Evolutionary conservation across 1,140 invertebrate genomes (phyloP).

Genomic region (Pogonus chalceus): DNA sequence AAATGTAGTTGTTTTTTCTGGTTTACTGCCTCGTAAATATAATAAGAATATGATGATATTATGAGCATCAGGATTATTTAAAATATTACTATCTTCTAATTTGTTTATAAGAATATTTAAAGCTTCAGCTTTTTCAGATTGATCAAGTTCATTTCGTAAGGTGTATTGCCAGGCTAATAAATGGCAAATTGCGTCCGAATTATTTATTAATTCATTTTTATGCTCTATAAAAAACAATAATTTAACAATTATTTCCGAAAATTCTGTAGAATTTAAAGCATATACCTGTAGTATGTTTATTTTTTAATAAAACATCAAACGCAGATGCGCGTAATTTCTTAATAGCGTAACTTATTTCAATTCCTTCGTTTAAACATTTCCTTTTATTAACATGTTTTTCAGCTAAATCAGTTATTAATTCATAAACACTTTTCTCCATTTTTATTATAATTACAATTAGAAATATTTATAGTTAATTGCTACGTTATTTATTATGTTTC

Average conservation of each 20-base stretch:
- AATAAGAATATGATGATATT: constrained; percentile 23
- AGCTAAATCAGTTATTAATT: constrained; percentile 25
- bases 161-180: constrained; percentile 27
- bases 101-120: constrained; percentile 18
- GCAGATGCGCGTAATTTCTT: constrained; percentile 18
- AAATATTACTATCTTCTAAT: constrained; percentile 16
- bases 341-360: constrained; percentile 1
- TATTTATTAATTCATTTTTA: constrained; percentile 17
- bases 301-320: constrained; percentile 22
- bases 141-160: constrained; percentile 21
- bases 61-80: constrained; percentile 15
- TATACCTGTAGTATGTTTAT: constrained; percentile 12
- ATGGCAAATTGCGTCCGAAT: constrained; percentile 22
- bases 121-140: constrained; percentile 21
- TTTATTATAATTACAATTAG: too few relatives aligned
- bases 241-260: constrained; percentile 5
- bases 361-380: not conserved
- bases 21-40: constrained; percentile 20
- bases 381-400: constrained; percentile 18
- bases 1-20: constrained; percentile 17
- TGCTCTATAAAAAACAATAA: constrained; percentile 17
- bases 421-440: constrained; percentile 20
- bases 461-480: too few relatives aligned
- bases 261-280: constrained; percentile 12
- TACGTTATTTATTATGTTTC: too few relatives aligned